phyloP scores from a whole-genome alignment of 2,888 invertebrate species.

The Linnaemya vulpina region DNA sequence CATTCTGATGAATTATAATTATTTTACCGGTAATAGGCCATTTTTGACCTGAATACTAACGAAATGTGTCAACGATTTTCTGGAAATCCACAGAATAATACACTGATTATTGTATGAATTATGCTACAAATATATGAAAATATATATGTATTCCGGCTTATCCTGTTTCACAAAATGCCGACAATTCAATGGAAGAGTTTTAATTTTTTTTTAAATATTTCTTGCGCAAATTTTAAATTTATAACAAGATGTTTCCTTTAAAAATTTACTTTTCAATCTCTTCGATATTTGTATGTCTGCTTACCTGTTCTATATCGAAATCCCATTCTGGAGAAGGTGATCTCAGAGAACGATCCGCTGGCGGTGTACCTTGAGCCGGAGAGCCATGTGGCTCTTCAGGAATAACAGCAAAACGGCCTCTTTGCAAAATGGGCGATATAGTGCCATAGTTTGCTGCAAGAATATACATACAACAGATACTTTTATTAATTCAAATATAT shows the following conservation, averaged over 20 bases:
- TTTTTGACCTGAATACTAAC: too few relatives aligned
- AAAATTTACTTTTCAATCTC: not conserved
- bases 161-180: too few relatives aligned
- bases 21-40: too few relatives aligned
- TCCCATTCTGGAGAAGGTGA: slow-evolving; percentile 83
- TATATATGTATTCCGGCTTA: too few relatives aligned
- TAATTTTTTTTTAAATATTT: not conserved
- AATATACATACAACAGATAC: not conserved
- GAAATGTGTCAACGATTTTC: too few relatives aligned
- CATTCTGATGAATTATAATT: too few relatives aligned
- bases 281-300: slow-evolving; percentile 54
- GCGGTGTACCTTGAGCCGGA: slow-evolving; percentile 80
- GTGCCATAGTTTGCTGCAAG: slow-evolving; percentile 82
- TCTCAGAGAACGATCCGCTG: slow-evolving; percentile 76
- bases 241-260: slow-evolving; percentile 39
- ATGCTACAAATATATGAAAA: too few relatives aligned
- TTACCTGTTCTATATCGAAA: slow-evolving; percentile 83
- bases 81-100: too few relatives aligned
- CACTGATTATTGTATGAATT: too few relatives aligned
- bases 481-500: too few relatives aligned
- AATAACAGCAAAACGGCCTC: slow-evolving; percentile 83
- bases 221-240: not conserved
- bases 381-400: slow-evolving; percentile 84
- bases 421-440: slow-evolving; percentile 82
- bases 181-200: too few relatives aligned